Evolutionary conservation across 2,888 invertebrate genomes (phyloP).

Genomic region (Venustoraphidia nigricollis): DNA sequence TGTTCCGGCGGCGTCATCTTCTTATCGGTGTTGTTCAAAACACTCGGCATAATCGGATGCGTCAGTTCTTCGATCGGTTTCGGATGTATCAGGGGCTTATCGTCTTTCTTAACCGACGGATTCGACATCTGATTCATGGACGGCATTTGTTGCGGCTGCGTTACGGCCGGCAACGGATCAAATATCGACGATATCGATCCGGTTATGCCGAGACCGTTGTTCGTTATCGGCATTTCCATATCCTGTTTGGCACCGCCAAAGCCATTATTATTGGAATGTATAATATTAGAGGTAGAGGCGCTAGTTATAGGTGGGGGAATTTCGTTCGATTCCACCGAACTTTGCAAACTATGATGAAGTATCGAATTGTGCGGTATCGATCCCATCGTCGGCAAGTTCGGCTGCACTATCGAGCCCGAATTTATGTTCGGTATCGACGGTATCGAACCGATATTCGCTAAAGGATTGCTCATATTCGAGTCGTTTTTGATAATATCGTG

Average conservation of each 20-base stretch:
- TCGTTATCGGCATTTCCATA: conserved; percentile 26
- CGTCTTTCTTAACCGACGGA: conserved; percentile 38
- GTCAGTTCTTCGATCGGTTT: conserved; percentile 47
- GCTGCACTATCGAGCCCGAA: conserved; percentile 31
- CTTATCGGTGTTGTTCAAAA: conserved; percentile 40
- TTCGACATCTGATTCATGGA: conserved; percentile 24
- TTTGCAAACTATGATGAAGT: conserved; percentile 15
- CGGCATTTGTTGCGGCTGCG: conserved; percentile 20
- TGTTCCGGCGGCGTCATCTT: conserved; percentile 35
- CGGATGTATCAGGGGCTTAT: conserved; percentile 44
- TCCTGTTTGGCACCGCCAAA: conserved; percentile 32
- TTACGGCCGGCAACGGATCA: conserved; percentile 37
- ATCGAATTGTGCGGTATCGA: conserved; percentile 17
- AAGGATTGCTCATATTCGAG: conserved; percentile 33
- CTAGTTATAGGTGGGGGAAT: conserved; percentile 11
- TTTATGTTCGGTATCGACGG: conserved; percentile 23
- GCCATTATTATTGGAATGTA: conserved; percentile 26
- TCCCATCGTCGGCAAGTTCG: conserved; percentile 21
- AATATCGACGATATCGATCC: conserved; percentile 45
- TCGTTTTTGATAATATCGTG: conserved; percentile 39
- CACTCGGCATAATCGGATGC: conserved; percentile 35
- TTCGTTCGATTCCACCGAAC: conserved; percentile 15
- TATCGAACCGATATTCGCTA: conserved; percentile 25
- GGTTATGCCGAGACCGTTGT: conserved; percentile 33
- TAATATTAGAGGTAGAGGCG: conserved; percentile 17